Evolutionary conservation across 1,140 invertebrate genomes (phyloP).

Genomic region (Zaprionus africanus): DNA sequence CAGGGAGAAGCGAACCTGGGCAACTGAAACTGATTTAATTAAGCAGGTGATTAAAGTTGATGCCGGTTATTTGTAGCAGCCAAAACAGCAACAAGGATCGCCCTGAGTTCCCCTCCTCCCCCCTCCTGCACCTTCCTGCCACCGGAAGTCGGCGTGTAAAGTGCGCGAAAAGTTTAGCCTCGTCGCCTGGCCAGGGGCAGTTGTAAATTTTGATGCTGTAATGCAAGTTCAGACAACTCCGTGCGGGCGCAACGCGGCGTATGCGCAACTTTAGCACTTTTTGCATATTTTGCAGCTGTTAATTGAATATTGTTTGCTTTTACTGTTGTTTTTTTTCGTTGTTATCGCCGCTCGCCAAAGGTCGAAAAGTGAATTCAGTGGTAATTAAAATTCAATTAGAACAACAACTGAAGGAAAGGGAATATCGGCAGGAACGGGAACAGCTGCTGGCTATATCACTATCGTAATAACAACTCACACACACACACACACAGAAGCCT

Average conservation of each 20-base stretch:
- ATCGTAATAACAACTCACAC: constrained; percentile 18
- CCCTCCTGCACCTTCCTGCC: background rate
- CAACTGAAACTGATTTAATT: constrained; percentile 79
- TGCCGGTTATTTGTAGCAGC: constrained; percentile 78
- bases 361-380: constrained; percentile 64
- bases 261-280: constrained; percentile 58
- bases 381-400: constrained; percentile 82
- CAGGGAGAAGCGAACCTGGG: constrained; percentile 34
- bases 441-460: constrained; percentile 31
- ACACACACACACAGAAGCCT: background rate
- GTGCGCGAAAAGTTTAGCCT: constrained; percentile 58
- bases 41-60: constrained; percentile 84
- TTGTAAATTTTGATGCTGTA: constrained; percentile 46
- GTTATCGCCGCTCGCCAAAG: constrained; percentile 17
- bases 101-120: background rate
- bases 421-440: constrained; percentile 10
- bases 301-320: constrained; percentile 18
- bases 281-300: constrained; percentile 41
- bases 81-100: constrained; percentile 61
- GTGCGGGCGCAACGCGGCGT: constrained; percentile 44
- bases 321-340: constrained; percentile 4
- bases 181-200: constrained; percentile 19
- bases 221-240: constrained; percentile 57
- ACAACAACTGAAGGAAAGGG: constrained; percentile 10
- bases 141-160: constrained; percentile 58